A percentile compares a stretch with the other conserved stretches of the same genome.
These are phyloP conservation scores for Machimus atricapillus DNA, from an alignment of 2,888 invertebrate species.

Conservation along the genomic window DNA sequence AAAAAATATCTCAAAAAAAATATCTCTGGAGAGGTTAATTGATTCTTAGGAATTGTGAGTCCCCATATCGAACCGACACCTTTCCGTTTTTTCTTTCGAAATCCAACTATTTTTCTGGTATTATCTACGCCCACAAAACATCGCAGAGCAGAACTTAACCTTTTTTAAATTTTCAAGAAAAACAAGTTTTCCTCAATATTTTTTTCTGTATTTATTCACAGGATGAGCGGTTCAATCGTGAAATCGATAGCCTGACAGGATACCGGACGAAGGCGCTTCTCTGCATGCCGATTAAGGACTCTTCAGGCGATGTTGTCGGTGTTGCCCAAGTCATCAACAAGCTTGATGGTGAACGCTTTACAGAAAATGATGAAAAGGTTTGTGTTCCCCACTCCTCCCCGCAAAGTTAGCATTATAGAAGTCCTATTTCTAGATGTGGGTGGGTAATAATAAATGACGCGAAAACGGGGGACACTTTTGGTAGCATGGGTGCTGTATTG, in stretches of 20 bases:
- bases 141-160: background rate
- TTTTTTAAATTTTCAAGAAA: background rate
- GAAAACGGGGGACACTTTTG: background rate
- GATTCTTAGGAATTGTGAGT: background rate
- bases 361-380: slow-evolving; percentile 79
- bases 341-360: slow-evolving; percentile 83
- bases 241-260: slow-evolving; percentile 91
- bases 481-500: background rate
- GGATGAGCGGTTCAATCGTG: slow-evolving; percentile 91
- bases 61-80: background rate
- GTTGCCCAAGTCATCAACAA: slow-evolving; percentile 97
- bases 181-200: background rate
- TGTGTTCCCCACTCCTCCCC: slow-evolving; percentile 47
- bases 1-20: background rate
- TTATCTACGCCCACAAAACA: background rate
- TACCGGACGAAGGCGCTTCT: slow-evolving; percentile 91
- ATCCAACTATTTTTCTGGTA: background rate
- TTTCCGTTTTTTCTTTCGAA: background rate
- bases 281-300: slow-evolving; percentile 96
- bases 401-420: background rate
- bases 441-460: background rate
- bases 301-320: slow-evolving; percentile 92
- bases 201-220: slow-evolving; percentile 59
- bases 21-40: background rate
- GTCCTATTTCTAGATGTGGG: background rate